Evolutionary conservation across 2,888 invertebrate genomes (phyloP), one percentile per base, ranked within the genome.

Genomic region (Thymelicus sylvestris): DNA sequence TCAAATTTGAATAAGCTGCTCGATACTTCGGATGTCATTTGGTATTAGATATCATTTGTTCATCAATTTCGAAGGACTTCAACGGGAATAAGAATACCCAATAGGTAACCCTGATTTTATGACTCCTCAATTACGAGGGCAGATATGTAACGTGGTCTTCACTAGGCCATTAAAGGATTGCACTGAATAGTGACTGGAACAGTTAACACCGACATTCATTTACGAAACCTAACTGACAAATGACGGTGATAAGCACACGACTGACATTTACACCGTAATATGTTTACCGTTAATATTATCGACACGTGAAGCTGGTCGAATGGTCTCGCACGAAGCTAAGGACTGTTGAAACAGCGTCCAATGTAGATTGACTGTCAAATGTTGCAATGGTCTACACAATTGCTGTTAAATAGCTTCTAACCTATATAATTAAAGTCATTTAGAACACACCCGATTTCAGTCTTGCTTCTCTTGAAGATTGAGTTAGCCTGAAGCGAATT

Each of bases 251-350:
- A 55, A n/a, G 60, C 66, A 67, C 59, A 19, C 48, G 38, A 60
- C 60, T 67, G 66, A 67, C 66, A 67, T 67, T 67, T 67, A 50
- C 66, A 67, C 66, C 66, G 19, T 60, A 57, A 48, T 67, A 15
- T 50, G 19, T 38, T 67, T 47, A 38, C 39, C 13, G 66, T 60
- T 52, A 48, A 66, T 59, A 47, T 48, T 67, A 60, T 67, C 60
- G 60, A 66, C 31, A 59, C 31, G 7, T 44, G 44, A 44, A 44
- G 5, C 19, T 41, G 13, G n/a, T 39, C 12, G 39, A 67, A 67
- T 39, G 59, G 48, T 48, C 60, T 48, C 13, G 31, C 31, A 57
- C 57, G 31, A 57, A 55, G 24, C 55, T 24, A 24, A 55, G 24
- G 15, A 52, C 15, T 52, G 50, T 15, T n/a, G 15, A 12, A 55